These are phyloP conservation scores for Synergus japonicus DNA, from an alignment of 2,888 invertebrate genomes.

Conservation along the genomic window DNA sequence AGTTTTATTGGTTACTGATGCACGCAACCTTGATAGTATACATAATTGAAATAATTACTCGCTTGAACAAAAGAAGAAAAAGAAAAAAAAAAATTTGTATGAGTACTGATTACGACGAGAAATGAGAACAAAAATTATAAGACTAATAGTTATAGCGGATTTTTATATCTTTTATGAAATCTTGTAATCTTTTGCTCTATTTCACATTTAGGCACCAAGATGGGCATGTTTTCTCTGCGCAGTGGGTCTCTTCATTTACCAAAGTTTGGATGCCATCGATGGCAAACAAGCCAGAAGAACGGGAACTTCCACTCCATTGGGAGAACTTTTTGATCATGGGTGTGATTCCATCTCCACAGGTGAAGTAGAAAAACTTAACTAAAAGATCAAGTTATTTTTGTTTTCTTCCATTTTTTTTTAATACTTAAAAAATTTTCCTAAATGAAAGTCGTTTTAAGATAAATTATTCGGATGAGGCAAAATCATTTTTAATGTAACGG, in stretches of 20 bases:
- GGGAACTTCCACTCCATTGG: constrained; percentile 93
- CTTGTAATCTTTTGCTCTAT: neutral
- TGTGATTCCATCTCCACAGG: constrained; percentile 98
- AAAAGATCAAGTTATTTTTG: too few species aligned
- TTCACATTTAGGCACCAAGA: constrained; percentile 84
- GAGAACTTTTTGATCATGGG: constrained; percentile 99
- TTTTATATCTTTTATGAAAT: neutral
- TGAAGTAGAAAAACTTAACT: constrained; percentile 60
- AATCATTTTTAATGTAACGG: neutral
- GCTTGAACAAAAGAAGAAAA: neutral
- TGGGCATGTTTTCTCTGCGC: constrained; percentile 97
- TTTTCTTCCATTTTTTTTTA: too few species aligned
- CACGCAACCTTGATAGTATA: neutral
- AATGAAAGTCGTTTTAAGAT: neutral
- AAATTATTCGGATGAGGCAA: neutral
- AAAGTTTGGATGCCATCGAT: constrained; percentile 98
- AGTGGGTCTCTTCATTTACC: constrained; percentile 96
- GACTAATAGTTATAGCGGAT: too few species aligned
- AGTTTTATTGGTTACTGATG: neutral
- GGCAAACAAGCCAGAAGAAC: constrained; percentile 99
- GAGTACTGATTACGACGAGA: neutral
- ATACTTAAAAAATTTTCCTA: neutral
- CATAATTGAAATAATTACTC: neutral
- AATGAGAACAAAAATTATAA: neutral
- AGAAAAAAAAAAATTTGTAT: too few species aligned